Evolutionary conservation across 1,140 invertebrate genomes (phyloP), one percentile per base, ranked within the genome.

Genomic region (Drosophila orena): DNA sequence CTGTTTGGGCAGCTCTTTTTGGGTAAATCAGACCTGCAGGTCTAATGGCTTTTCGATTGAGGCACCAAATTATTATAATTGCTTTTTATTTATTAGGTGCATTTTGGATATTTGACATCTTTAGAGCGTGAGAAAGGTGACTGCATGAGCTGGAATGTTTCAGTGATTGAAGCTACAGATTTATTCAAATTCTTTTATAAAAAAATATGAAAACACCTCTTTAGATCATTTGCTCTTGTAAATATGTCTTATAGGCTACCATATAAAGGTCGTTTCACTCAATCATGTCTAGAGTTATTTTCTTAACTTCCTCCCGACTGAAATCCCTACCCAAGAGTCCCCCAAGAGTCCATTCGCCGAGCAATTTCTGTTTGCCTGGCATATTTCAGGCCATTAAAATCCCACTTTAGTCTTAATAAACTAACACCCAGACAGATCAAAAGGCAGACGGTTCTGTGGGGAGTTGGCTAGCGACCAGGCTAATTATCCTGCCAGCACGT

Each of bases 401-500:
- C 54, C 54, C 54, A 72, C 79, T 81, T 77, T 49, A 62, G 75
- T 58, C 79, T 77, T 88, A 88, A 88, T 88, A 83, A 88, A 88
- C 79, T 83, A 88, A 88, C 83, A 88, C 83, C 84, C 84, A 73
- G 76, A 52, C 57, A 53, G 61, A 57, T 59, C 60, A 49, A 38
- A 62, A 77, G 62, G 79, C 61, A 56, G 56, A 42, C 57, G 52
- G 37, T 37, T 38, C 46, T 24, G 35, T n/a, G 37, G 27, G 53
- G 22, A 30, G 55, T 52, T 27, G 38, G 10, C 4, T n/a, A 22
- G 34, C 24, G 47, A 47, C 49, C 27, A 68, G 50, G 52, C 79
- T 86, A 86, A 86, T 86, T 86, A 86, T 77, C 71, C 83, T 88
- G 75, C 83, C 78, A 88, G 79, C 83, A 86, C 83, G 83, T 86